Base-by-base conservation (phyloP, 2,888 invertebrate genomes). In the Pristionchus entomophagus region DNA sequence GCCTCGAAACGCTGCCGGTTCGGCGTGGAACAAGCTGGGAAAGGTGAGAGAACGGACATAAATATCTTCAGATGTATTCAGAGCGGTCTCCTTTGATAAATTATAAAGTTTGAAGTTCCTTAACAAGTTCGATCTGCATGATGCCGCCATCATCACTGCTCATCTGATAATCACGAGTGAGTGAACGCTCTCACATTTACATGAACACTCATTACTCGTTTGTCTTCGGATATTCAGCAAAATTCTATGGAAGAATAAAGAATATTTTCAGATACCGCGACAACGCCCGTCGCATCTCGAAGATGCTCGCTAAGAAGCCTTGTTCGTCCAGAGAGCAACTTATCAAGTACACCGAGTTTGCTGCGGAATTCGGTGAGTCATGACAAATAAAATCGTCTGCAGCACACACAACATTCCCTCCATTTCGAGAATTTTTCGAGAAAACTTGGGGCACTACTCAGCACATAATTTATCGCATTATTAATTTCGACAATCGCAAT, bases 341-440 rank as follows among this genome's bases (percentile, higher is more conserved):
- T 19, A 56, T 82, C 59, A 56, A 59, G 45, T 41, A 82, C 41
- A 49, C 41, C 26, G 82, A 82, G n/a, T 82, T 82, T 59, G 82
- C 59, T 0, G 82, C 82, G 4, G 29, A 41, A 17, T 82, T 59
- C 56, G 59, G 80, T 51, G 14, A 2, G 62, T 29, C 17, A n/a
- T n/a, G n/a, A n/a, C n/a, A n/a, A n/a, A n/a, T n/a, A n/a, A n/a
- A n/a, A n/a, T n/a, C n/a, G n/a, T n/a, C n/a, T n/a, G n/a, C n/a
- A n/a, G n/a, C n/a, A n/a, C n/a, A n/a, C n/a, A n/a, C n/a, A n/a
- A n/a, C n/a, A n/a, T n/a, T n/a, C n/a, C n/a, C n/a, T n/a, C n/a
- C n/a, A n/a, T n/a, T n/a, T n/a, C n/a, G n/a, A n/a, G n/a, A n/a
- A n/a, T n/a, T n/a, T n/a, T n/a, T n/a, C n/a, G n/a, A n/a, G n/a